phyloP scores from a whole-genome alignment of 2,888 invertebrate species.

The Mystacides longicornis region DNA sequence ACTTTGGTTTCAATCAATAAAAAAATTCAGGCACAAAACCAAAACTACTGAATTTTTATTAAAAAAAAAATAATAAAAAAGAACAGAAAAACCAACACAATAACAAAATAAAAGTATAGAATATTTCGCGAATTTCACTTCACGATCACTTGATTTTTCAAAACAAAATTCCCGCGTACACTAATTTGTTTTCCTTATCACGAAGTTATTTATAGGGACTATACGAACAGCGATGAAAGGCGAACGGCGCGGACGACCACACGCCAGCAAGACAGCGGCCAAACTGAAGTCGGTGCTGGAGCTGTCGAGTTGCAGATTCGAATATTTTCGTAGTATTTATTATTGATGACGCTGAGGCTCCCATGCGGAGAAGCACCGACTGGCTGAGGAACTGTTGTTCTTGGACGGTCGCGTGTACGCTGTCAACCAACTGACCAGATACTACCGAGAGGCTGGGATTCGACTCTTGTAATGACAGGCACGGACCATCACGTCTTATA shows the following conservation, averaged over 20 bases:
- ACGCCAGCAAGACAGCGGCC: not conserved
- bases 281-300: not conserved
- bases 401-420: slow-evolving; percentile 17
- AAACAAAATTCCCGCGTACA: not conserved
- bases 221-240: not conserved
- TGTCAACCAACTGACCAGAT: slow-evolving; percentile 20
- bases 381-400: not conserved
- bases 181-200: not conserved
- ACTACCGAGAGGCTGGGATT: slow-evolving; percentile 10
- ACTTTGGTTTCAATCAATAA: slow-evolving; percentile 1
- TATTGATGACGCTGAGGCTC: slow-evolving; percentile 9
- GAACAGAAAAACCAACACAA: not conserved
- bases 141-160: not conserved
- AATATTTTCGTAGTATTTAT: slow-evolving; percentile 3
- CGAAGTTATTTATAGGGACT: not conserved
- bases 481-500: no score
- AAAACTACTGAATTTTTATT: slow-evolving; percentile 9
- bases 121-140: not conserved
- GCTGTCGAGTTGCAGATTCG: not conserved
- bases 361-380: not conserved
- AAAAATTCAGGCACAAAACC: slow-evolving; percentile 9
- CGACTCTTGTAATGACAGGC: not conserved
- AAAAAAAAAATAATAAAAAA: not conserved
- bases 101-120: not conserved
- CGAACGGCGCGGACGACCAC: not conserved